Evolutionary conservation across 2,797 vertebrate species (phyloP).

Genomic region (Dromococcyx pavoninus): DNA sequence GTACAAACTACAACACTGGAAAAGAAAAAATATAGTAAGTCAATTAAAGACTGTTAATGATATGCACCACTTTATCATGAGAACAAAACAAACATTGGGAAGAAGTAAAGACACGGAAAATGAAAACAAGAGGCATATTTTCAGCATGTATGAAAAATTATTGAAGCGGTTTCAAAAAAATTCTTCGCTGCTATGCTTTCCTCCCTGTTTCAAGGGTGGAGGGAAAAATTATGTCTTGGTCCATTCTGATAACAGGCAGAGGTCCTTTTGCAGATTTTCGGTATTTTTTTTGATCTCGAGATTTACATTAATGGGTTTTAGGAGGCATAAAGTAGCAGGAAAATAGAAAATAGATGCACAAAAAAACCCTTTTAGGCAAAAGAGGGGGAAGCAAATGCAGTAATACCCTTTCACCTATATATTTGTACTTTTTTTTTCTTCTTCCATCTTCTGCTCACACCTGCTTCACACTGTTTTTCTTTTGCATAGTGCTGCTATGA

Average conservation of each 20-base stretch:
- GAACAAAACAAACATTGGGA: constrained; percentile 14
- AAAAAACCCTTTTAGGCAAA: constrained; percentile 5
- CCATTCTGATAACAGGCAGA: neutral
- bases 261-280: neutral
- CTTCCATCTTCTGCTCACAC: neutral
- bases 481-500: neutral
- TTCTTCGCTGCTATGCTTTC: constrained; percentile 13
- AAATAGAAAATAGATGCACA: constrained; percentile 11
- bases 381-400: neutral
- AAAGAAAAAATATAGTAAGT: neutral
- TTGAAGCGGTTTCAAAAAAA: constrained; percentile 53
- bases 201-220: neutral
- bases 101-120: neutral
- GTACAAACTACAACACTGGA: neutral
- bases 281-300: neutral
- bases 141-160: constrained; percentile 25
- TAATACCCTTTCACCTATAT: neutral
- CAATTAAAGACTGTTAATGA: constrained; percentile 32
- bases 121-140: constrained; percentile 42
- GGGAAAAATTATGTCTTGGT: neutral
- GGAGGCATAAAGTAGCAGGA: neutral
- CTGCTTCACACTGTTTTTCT: constrained; percentile 9
- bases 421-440: neutral
- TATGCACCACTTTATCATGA: constrained; percentile 14
- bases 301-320: constrained; percentile 11